Conservation (phyloP, 2,888 invertebrate genomes). For the Fragum sueziense region DNA sequence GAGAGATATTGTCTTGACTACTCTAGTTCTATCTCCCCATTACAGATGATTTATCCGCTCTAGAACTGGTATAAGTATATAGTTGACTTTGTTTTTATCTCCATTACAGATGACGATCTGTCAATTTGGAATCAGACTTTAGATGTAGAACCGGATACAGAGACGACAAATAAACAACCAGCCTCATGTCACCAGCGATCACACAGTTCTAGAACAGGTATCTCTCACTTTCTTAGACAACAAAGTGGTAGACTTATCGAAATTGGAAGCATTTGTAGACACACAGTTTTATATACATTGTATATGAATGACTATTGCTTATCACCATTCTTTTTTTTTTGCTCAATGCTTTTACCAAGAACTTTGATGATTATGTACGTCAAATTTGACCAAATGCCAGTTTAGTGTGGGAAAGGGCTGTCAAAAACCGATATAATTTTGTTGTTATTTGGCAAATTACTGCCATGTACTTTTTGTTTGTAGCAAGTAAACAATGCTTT, state of each 20-base stretch:
- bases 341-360: background rate
- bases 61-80: too few relatives aligned
- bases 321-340: background rate
- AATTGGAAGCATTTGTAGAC: background rate
- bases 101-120: conserved; percentile 67
- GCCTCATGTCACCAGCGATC: background rate
- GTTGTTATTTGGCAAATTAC: too few relatives aligned
- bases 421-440: too few relatives aligned
- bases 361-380: too few relatives aligned
- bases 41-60: too few relatives aligned
- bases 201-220: background rate
- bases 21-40: too few relatives aligned
- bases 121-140: conserved; percentile 77
- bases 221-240: background rate
- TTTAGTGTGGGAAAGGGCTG: too few relatives aligned
- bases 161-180: background rate
- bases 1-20: too few relatives aligned
- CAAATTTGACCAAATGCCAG: too few relatives aligned
- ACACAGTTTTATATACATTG: background rate
- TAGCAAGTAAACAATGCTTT: too few relatives aligned
- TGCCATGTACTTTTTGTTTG: too few relatives aligned
- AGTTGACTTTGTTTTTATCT: too few relatives aligned
- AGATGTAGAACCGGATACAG: conserved; percentile 61
- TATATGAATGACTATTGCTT: background rate
- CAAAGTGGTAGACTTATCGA: background rate